Percentiles rank a stretch among this genome's conserved stretches.
Evolutionary conservation across 2,888 invertebrate species (phyloP).

Genomic region (Eilema sororculum): DNA sequence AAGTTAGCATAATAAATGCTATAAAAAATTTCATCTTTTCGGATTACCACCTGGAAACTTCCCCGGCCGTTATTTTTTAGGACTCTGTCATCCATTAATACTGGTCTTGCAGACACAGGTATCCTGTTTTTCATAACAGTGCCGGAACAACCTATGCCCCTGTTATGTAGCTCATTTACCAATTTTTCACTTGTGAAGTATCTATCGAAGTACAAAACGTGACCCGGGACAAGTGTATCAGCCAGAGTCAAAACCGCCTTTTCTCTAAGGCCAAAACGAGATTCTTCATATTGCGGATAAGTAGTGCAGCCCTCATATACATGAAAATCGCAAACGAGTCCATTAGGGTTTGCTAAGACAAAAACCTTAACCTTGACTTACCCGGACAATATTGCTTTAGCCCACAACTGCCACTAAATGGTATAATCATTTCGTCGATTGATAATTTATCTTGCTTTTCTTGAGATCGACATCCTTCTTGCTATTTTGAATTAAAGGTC

Average conservation of each 20-base stretch:
- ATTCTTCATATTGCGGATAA: background rate
- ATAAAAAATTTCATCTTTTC: too few species aligned
- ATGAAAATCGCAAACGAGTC: too few species aligned
- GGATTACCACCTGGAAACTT: conserved; percentile 20
- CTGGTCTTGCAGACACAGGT: conserved; percentile 13
- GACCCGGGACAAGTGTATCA: conserved; percentile 22
- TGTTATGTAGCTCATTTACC: conserved; percentile 10
- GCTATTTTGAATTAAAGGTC: too few species aligned
- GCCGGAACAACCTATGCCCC: conserved; percentile 19
- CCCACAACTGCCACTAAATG: too few species aligned
- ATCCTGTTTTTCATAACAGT: conserved; percentile 28
- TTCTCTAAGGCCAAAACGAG: conserved; percentile 20
- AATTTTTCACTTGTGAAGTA: conserved; percentile 26
- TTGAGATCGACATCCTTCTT: too few species aligned
- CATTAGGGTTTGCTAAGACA: too few species aligned
- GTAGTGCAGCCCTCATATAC: too few species aligned
- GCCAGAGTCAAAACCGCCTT: conserved; percentile 27
- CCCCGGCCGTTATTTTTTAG: conserved; percentile 12
- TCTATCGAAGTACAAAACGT: conserved; percentile 30
- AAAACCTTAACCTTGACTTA: too few species aligned
- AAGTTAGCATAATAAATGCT: too few species aligned
- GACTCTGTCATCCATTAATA: conserved; percentile 9
- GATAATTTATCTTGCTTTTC: too few species aligned
- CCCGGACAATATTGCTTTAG: too few species aligned
- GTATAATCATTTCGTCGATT: too few species aligned